Conservation (phyloP, 2,888 invertebrate species). For the Sthenelais limicola region DNA sequence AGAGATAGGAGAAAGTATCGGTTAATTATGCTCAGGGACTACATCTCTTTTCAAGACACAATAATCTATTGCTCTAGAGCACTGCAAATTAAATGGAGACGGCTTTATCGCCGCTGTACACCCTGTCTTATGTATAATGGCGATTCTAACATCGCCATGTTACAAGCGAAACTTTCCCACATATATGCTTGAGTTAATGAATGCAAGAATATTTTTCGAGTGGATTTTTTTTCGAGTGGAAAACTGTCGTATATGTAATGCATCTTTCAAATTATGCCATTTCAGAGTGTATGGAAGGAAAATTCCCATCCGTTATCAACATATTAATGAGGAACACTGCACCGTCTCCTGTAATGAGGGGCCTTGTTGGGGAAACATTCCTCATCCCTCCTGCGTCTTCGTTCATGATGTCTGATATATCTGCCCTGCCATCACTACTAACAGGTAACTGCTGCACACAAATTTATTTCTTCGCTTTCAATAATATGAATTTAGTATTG, state of each 20-base stretch:
- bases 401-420: conserved; percentile 45
- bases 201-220: neutral
- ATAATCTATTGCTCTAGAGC: no score
- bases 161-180: no score
- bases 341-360: neutral
- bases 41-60: no score
- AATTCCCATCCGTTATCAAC: neutral
- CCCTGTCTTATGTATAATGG: no score
- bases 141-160: no score
- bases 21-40: no score
- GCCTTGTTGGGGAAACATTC: neutral
- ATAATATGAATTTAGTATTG: no score
- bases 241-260: neutral
- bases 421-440: conserved; percentile 33
- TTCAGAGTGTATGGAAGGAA: neutral
- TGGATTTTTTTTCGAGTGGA: neutral
- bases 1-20: no score
- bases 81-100: no score
- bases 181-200: no score
- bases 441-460: conserved; percentile 36
- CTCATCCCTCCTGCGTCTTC: conserved; percentile 42
- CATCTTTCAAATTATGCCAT: neutral
- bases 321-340: neutral
- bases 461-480: no score
- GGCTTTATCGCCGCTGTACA: no score